Evolutionary conservation across 2,888 invertebrate species (phyloP).

Genomic region (Oscheius sp.): DNA sequence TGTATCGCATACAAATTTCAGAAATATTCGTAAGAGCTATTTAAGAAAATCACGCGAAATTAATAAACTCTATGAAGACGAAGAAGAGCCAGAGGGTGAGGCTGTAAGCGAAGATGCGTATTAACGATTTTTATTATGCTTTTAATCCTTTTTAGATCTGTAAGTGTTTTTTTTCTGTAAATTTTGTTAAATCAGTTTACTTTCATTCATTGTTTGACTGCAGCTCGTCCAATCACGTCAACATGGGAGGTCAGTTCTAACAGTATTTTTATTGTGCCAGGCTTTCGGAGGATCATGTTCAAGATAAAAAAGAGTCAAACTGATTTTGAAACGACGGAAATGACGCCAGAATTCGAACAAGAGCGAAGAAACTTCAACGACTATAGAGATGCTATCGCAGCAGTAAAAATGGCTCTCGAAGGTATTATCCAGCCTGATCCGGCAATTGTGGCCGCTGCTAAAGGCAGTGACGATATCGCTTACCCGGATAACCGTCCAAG

Average conservation of each 20-base stretch:
- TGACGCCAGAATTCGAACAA: background rate
- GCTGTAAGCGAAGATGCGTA: background rate
- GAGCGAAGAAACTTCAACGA: background rate
- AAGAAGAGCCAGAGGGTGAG: background rate
- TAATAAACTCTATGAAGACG: background rate
- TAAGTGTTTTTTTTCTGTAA: background rate
- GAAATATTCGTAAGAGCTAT: conserved; percentile 7
- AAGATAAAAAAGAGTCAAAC: background rate
- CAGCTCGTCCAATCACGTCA: too few species aligned
- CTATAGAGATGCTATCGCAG: background rate
- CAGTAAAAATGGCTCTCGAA: background rate
- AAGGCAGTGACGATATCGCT: background rate
- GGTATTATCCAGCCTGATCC: background rate
- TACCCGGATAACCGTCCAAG: background rate
- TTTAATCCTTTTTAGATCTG: background rate
- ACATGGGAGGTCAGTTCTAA: background rate
- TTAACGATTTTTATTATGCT: background rate
- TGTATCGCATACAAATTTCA: background rate
- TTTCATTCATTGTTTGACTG: too few species aligned
- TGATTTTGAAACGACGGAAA: background rate
- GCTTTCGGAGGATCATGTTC: background rate
- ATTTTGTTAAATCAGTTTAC: too few species aligned
- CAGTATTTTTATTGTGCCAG: background rate
- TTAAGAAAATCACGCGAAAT: background rate
- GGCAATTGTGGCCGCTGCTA: background rate